Evolutionary conservation across 2,113 vertebrate genomes (phyloP).

Genomic region (Formicarius rufipectus): DNA sequence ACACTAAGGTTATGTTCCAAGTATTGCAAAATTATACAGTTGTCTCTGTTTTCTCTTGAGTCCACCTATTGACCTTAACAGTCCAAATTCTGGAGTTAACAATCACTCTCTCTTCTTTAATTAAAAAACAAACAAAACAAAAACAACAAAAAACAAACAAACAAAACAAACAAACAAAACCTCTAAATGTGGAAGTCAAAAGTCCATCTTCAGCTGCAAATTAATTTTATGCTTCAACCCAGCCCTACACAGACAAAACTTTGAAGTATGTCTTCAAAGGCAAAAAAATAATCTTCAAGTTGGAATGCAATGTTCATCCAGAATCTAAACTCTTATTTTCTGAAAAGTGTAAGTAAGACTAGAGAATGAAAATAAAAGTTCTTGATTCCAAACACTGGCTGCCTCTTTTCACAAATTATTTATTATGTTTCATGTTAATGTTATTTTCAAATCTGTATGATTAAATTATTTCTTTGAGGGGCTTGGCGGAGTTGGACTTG

Average conservation of each 20-base stretch:
- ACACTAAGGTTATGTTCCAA: not conserved
- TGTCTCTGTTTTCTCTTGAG: not conserved
- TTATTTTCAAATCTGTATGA: not conserved
- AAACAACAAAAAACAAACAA: too few relatives aligned
- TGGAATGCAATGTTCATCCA: not conserved
- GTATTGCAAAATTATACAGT: not conserved
- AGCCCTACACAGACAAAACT: not conserved
- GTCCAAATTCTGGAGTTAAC: not conserved
- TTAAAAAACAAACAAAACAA: too few relatives aligned
- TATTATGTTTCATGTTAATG: not conserved
- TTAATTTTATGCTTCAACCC: not conserved
- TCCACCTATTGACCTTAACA: not conserved
- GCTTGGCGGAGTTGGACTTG: not conserved
- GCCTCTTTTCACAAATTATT: not conserved
- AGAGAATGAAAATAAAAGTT: not conserved
- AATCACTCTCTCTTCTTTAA: not conserved
- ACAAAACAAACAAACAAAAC: too few relatives aligned
- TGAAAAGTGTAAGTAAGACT: not conserved
- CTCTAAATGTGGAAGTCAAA: not conserved
- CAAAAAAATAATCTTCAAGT: not conserved
- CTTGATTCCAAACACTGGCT: not conserved
- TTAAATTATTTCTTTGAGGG: not conserved
- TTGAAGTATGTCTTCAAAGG: not conserved
- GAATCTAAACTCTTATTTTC: not conserved
- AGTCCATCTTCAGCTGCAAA: not conserved